Conservation (phyloP, 2,113 vertebrate species). For the Tupaia chinensis region DNA sequence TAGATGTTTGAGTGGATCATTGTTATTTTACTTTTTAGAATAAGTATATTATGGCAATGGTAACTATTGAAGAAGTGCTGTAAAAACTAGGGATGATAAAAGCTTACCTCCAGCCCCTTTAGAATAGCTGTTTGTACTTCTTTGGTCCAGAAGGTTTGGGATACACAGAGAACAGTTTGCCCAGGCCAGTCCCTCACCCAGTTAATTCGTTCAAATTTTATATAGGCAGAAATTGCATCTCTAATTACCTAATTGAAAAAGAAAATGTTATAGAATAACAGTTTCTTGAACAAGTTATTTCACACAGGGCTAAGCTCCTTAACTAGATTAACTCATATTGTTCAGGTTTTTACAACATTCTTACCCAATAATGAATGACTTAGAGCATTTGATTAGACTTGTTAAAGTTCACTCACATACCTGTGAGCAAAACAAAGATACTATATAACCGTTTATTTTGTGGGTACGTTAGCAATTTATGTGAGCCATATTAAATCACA, state of each 20-base stretch:
- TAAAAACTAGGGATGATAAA: not conserved
- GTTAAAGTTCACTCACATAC: not conserved
- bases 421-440: not conserved
- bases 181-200: constrained; percentile 95
- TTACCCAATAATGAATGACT: not conserved
- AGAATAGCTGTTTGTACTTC: constrained; percentile 91
- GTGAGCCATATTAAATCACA: not conserved
- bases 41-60: not conserved
- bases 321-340: not conserved
- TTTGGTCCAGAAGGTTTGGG: constrained; percentile 93
- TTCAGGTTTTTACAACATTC: not conserved
- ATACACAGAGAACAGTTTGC: constrained; percentile 95
- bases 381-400: not conserved
- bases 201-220: constrained; percentile 85
- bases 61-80: not conserved
- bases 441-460: not conserved
- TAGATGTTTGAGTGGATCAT: not conserved
- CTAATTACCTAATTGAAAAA: constrained; percentile 88
- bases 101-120: constrained; percentile 87
- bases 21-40: not conserved
- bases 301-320: not conserved
- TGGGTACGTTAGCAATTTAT: not conserved
- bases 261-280: not conserved
- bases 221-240: constrained; percentile 90
- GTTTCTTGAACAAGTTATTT: not conserved